These are phyloP conservation scores for Coregonus ussuriensis DNA, from an alignment of 2,797 vertebrate species.

Conservation along the genomic window DNA sequence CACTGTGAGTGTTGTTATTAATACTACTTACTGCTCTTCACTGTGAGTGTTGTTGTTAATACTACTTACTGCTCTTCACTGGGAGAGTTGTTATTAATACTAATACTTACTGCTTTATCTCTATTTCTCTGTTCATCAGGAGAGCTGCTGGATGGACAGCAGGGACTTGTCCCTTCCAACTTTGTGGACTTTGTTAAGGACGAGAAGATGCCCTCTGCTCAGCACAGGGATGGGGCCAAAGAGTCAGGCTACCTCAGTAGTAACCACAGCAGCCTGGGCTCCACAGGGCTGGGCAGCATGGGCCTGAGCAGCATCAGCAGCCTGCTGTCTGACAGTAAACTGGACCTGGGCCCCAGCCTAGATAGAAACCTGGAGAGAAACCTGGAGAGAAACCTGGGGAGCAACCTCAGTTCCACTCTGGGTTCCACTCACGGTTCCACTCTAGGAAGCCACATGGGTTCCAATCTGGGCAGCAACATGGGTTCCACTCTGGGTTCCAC, in stretches of 20 bases:
- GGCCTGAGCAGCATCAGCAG: constrained; percentile 57
- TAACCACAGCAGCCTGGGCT: constrained; percentile 75
- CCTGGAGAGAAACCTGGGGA: not conserved
- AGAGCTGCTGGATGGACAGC: constrained; percentile 93
- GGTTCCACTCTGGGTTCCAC: too few species aligned
- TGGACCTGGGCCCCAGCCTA: constrained; percentile 63
- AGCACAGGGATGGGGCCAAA: constrained; percentile 78
- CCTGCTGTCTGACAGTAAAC: constrained; percentile 72
- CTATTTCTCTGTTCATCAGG: constrained; percentile 71
- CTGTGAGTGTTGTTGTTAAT: too few species aligned
- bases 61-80: too few species aligned
- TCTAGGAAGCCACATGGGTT: constrained; percentile 24
- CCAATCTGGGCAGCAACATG: constrained; percentile 35
- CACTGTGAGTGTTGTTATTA: too few species aligned
- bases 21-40: too few species aligned
- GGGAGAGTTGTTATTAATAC: too few species aligned
- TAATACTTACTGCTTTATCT: not conserved
- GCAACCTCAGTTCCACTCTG: not conserved
- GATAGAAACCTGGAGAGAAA: constrained; percentile 2
- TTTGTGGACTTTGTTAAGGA: constrained; percentile 96
- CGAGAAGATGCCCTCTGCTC: constrained; percentile 76
- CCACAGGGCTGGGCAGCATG: constrained; percentile 64
- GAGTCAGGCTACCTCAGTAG: constrained; percentile 84
- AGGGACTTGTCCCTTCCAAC: constrained; percentile 96
- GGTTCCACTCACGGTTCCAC: constrained; percentile 23